Evolutionary conservation across 1,140 invertebrate species (phyloP).

Genomic region (Trachymyrmex septentrionalis): DNA sequence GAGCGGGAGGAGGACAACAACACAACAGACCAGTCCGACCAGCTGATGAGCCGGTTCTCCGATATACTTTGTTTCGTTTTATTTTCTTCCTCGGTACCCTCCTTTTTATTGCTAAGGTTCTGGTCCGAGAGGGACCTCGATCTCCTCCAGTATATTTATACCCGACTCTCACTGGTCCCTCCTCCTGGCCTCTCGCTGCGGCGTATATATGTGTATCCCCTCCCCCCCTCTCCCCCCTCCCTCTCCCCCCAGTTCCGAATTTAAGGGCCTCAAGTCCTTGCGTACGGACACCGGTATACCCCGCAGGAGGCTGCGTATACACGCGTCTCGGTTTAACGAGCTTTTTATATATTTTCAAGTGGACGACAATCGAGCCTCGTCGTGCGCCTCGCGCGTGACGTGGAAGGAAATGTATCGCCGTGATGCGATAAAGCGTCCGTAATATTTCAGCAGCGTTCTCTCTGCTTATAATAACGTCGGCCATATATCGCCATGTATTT

Average conservation of each 20-base stretch:
- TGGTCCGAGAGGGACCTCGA: constrained; percentile 73
- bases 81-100: constrained; percentile 71
- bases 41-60: constrained; percentile 86
- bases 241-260: constrained; percentile 70
- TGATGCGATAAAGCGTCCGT: constrained; percentile 21
- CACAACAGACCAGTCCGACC: constrained; percentile 84
- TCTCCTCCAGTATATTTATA: constrained; percentile 81
- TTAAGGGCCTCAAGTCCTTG: constrained; percentile 66
- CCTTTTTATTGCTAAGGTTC: constrained; percentile 77
- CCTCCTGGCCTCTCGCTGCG: constrained; percentile 47
- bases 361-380: constrained; percentile 44
- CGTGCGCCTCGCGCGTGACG: constrained; percentile 36
- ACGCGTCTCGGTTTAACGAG: constrained; percentile 73
- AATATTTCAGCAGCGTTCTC: constrained; percentile 35
- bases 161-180: constrained; percentile 80
- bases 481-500: neutral
- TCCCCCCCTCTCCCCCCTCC: too few species aligned
- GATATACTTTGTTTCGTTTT: constrained; percentile 83
- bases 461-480: neutral
- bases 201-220: constrained; percentile 45
- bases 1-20: constrained; percentile 70
- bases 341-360: constrained; percentile 72
- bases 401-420: constrained; percentile 29
- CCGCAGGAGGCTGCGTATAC: constrained; percentile 68
- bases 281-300: constrained; percentile 33